Base-by-base conservation (phyloP, 2,888 invertebrate species). In the Stratiomys singularior region DNA sequence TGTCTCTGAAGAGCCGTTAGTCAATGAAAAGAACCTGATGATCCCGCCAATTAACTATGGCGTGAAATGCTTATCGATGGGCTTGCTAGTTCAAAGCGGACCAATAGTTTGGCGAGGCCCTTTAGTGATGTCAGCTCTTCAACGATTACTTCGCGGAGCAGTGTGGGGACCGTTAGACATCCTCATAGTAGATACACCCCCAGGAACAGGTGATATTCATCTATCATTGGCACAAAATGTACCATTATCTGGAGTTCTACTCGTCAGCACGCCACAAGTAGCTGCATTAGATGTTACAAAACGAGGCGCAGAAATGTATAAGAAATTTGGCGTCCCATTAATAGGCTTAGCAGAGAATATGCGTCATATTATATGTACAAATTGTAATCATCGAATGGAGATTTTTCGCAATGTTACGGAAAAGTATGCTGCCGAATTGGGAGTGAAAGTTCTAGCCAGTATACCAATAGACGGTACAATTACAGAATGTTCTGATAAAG, bases 51-150 rank as follows among this genome's bases (percentile, higher is more conserved):
- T 93, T 23, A 98, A 98, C 88, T 97, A 95, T 89, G 96, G 96
- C 76, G 91, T 98, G 1, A 96, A 97, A 90, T 98, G 97, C 83
- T 95, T 98, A 93, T 98, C 98, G 1, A 97, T 98, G 95, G 98
- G 97, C 1, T 93, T 97, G 85, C 87, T 98, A 23, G 93, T 96
- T 1, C 92, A 95, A 78, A 92, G 92, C 80, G 91, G 94, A 9
- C 94, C 98, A 0, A 92, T 97, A 11, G 93, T 98, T 37, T 99
- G 98, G 98, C 90, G 98, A 80, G 98, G 98, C 0, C 90, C 97
- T 23, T 95, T 98, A 93, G 97, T 98, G 74, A 98, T 98, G 97
- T 95, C 95, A 80, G 98, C 98, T 0, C 86, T 98, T 77, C 94
- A 97, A 82, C 92, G 94, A 81, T 88, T 98, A 28, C 89, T 97